Evolutionary conservation across 2,888 invertebrate genomes (phyloP), one percentile per base, ranked within the genome.

Genomic region (Tiliacea citrago): DNA sequence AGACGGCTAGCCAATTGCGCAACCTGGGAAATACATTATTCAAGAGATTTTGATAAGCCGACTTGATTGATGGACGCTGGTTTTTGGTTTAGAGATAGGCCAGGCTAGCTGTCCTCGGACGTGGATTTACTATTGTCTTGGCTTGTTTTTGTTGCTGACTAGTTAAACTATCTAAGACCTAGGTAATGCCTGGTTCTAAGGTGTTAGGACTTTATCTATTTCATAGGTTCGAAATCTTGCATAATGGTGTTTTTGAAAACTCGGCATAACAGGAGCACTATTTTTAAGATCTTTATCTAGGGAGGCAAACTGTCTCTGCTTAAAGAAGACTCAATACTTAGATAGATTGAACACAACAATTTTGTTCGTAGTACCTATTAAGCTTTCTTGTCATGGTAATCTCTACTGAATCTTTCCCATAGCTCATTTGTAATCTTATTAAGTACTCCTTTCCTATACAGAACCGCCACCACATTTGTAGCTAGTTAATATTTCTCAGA

Each of bases 371-470:
- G 7, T 39, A 55, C 16, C 7, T 1, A 55, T 55, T 39, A 24
- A 55, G 13, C 35, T 35, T 39, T 10, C 21, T 42, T 47, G 29
- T 49, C 29, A 16, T 35, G 1, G 12, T 42, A 45, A 65, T 58
- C 42, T 35, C 7, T 24, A 13, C 6, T 49, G 39, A 58, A 66
- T 58, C 51, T 74, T 51, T 29, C 21, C 6, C 6, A 42, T 21
- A 16, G 29, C 51, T 75, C 42, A 51, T 51, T 62, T 68, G 29
- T 68, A 61, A 75, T 61, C 47, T n/a, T 55, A 61, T 61, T 61
- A 57, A 42, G 13, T 49, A 58, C 2, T 18, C 5, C 13, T 74
- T n/a, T 10, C 21, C 39, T 6, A 21, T 24, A 57, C 16, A 16
- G 9, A 10, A 5, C 63, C 21, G 10, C 45, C 74, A 75, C 35